Percentiles rank a stretch among this genome's conserved stretches.
These are phyloP conservation scores for Diglossa cyanea DNA, from an alignment of 2,797 vertebrate species.

Conservation along the genomic window DNA sequence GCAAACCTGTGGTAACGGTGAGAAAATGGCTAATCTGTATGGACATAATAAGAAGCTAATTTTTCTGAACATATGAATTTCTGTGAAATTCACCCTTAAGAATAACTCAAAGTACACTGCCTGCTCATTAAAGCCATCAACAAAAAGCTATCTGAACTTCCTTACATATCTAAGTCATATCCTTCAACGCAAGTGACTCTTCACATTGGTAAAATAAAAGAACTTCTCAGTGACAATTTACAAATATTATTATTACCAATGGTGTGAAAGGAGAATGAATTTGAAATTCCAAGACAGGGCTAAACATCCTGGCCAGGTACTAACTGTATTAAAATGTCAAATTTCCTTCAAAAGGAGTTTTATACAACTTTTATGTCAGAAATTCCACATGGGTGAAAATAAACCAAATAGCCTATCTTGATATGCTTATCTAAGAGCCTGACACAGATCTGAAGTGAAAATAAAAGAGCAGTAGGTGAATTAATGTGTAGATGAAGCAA, in stretches of 20 bases:
- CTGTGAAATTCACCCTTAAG: background rate
- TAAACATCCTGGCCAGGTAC: background rate
- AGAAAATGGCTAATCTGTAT: background rate
- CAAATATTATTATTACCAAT: background rate
- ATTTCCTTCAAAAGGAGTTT: background rate
- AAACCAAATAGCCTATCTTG: background rate
- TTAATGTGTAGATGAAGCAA: background rate
- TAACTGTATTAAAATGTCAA: background rate
- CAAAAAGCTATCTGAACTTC: background rate
- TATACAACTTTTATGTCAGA: background rate
- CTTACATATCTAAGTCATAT: background rate
- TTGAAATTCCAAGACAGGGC: background rate
- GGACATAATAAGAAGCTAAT: background rate
- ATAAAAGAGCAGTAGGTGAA: background rate
- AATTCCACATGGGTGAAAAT: background rate
- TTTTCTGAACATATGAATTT: background rate
- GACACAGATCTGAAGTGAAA: background rate
- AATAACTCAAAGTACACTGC: background rate
- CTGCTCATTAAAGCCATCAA: background rate
- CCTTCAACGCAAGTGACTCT: background rate
- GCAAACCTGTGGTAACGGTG: background rate
- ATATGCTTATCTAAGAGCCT: background rate
- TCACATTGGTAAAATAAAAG: background rate
- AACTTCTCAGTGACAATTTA: background rate
- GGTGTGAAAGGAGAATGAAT: background rate